Evolutionary conservation across 2,888 invertebrate species (phyloP).

Genomic region (Laspeyria flexula): DNA sequence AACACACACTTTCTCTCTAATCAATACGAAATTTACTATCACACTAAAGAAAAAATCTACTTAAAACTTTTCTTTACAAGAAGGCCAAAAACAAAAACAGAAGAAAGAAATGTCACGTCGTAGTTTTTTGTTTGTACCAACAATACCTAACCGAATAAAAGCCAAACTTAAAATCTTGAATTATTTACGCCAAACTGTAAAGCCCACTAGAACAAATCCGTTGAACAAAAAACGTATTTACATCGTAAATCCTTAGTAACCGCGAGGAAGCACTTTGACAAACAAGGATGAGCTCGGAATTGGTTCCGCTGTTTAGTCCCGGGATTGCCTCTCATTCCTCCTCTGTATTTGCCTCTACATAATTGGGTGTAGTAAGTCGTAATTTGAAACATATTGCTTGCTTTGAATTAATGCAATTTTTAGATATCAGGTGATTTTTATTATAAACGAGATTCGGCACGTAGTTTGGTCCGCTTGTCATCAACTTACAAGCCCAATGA

Average conservation of each 20-base stretch:
- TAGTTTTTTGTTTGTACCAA: no score
- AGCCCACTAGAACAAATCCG: neutral
- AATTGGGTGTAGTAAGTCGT: conserved; percentile 58
- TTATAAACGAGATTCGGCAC: neutral
- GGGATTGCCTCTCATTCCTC: conserved; percentile 63
- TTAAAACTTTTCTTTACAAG: no score
- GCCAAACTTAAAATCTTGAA: neutral
- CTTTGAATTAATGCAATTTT: neutral
- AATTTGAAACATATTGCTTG: conserved; percentile 45
- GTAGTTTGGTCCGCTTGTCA: no score
- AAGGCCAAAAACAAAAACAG: no score
- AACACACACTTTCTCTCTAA: no score
- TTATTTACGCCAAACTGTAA: conserved; percentile 2
- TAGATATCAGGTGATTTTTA: neutral
- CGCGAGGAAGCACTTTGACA: conserved; percentile 73
- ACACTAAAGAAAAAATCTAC: no score
- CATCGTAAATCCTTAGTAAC: conserved; percentile 51
- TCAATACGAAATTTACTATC: no score
- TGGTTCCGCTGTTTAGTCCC: conserved; percentile 80
- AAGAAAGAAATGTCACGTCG: no score
- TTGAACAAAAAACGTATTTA: conserved; percentile 21
- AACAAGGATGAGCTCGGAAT: conserved; percentile 79
- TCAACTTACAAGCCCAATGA: no score
- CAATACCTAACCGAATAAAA: no score
- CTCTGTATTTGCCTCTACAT: conserved; percentile 61